Evolutionary conservation across 2,113 vertebrate species (phyloP), one percentile per base, ranked within the genome.

Genomic region (Condylura cristata): DNA sequence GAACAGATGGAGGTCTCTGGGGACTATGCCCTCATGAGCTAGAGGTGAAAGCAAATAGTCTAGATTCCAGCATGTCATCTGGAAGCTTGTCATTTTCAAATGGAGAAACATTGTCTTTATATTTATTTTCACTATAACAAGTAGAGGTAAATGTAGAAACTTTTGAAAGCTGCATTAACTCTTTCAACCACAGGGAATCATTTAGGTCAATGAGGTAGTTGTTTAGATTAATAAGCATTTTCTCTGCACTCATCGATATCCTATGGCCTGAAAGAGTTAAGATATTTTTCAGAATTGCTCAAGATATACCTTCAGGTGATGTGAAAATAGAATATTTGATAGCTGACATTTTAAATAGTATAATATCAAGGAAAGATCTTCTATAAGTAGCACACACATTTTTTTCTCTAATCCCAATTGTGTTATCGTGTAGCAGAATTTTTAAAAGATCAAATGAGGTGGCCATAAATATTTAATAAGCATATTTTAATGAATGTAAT

Each of bases 61-160:
- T 53, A 53, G 51, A 28, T 82, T 37, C 22, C 75, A 72, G 65
- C 22, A 17, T 78, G 91, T 51, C 56, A 46, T 53, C 89, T 92
- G 89, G 82, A 92, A 83, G 41, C 44, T 16, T 51, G 86, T 74
- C 83, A 48, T 87, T 93, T 75, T 93, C 91, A 86, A 95, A 68
- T 37, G 41, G 75, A 85, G 75, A 85, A 30, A 63, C 44, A 32
- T 74, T 78, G 44, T 63, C 82, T 71, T 78, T 71, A 18, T 46
- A n/a, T 41, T 91, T 14, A 94, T 72, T 66, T 89, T 82, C 75
- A 34, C 68, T 75, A 51, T 83, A 65, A 81, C 46, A 66, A 93
- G 86, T 80, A 75, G 74, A 92, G 85, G 81, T 51, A 37, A 63
- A 53, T 8, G 28, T 26, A 37, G 46, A 17, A 53, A 74, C 37